phyloP scores from a whole-genome alignment of 2,888 invertebrate species.

The Pterobdella sp. region DNA sequence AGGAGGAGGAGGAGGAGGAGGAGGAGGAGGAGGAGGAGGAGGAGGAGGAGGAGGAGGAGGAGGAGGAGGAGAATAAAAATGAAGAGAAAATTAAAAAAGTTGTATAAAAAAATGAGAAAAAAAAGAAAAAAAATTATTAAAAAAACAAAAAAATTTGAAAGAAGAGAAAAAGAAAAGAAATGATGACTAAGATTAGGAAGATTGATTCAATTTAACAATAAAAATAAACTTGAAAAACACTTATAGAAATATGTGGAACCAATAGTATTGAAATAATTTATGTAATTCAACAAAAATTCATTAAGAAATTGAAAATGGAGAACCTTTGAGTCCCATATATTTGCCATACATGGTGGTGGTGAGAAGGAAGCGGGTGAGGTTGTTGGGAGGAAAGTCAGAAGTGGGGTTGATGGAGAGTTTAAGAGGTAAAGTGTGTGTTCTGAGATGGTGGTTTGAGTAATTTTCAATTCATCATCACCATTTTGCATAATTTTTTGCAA shows the following conservation, averaged over 20 bases:
- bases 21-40: no score
- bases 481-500: not conserved
- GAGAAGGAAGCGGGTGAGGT: constrained; percentile 2
- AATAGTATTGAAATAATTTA: not conserved
- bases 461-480: not conserved
- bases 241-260: not conserved
- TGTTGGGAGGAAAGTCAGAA: constrained; percentile 6
- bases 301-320: not conserved
- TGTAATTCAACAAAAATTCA: not conserved
- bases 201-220: not conserved
- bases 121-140: no score
- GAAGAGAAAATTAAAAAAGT: no score
- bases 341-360: constrained; percentile 27
- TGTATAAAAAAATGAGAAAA: no score
- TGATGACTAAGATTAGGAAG: not conserved
- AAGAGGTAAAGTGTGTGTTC: constrained; percentile 18
- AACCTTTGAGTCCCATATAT: constrained; percentile 28
- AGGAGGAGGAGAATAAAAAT: no score
- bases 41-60: no score
- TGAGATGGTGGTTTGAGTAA: not conserved
- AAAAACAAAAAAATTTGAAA: no score
- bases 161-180: no score
- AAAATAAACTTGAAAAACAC: not conserved
- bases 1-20: no score
- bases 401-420: constrained; percentile 28